phyloP scores from a whole-genome alignment of 2,797 vertebrate species.

The Danio albolineatus region DNA sequence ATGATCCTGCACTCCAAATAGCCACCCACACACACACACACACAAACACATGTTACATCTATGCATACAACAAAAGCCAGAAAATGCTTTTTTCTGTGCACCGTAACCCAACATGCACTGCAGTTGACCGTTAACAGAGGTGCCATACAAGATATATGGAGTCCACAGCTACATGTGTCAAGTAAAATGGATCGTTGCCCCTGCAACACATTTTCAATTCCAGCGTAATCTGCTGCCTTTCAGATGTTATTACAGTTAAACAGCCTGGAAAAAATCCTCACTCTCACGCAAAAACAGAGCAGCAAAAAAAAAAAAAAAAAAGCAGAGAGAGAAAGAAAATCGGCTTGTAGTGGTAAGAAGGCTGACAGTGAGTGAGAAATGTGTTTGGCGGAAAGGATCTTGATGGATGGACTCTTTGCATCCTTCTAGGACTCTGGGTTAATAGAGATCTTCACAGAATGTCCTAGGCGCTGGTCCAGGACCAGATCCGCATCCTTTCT shows the following conservation, averaged over 20 bases:
- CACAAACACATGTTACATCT: conserved; percentile 31
- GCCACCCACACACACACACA: conserved; percentile 43
- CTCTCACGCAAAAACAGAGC: conserved; percentile 1
- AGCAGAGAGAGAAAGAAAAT: conserved; percentile 2
- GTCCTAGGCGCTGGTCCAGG: conserved; percentile 16
- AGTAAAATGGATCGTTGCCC: conserved; percentile 45
- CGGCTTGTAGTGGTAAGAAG: conserved; percentile 23
- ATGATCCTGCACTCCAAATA: conserved; percentile 70
- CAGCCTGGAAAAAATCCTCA: conserved; percentile 33
- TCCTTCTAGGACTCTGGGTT: conserved; percentile 42
- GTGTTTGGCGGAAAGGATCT: conserved; percentile 36
- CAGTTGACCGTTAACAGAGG: background rate
- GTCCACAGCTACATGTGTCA: conserved; percentile 22
- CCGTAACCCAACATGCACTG: background rate
- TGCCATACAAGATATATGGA: conserved; percentile 26
- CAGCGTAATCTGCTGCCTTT: conserved; percentile 65
- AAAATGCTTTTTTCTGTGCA: background rate
- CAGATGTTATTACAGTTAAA: conserved; percentile 65
- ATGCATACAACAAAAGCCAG: conserved; percentile 3
- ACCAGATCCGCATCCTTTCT: background rate
- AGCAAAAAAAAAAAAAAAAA: no score
- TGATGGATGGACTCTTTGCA: conserved; percentile 35
- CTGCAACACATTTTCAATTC: conserved; percentile 29
- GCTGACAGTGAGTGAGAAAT: conserved; percentile 44
- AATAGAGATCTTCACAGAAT: conserved; percentile 45